Percentiles rank a stretch among this genome's conserved stretches.
phyloP scores from a whole-genome alignment of 2,797 vertebrate species.

The Chelon auratus region DNA sequence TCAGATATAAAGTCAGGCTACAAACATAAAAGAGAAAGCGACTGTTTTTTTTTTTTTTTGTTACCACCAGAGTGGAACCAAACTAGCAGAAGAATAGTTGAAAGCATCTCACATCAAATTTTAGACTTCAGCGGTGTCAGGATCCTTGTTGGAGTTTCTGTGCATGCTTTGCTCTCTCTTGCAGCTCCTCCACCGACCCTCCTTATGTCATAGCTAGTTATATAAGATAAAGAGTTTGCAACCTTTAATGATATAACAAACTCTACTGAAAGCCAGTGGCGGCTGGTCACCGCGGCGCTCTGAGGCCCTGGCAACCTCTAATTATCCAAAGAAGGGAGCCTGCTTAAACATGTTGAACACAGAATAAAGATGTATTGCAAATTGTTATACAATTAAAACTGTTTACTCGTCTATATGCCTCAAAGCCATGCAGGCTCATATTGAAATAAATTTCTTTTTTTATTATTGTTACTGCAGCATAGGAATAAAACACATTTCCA shows the following conservation, averaged over 20 bases:
- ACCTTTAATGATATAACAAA: constrained; percentile 26
- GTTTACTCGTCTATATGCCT: neutral
- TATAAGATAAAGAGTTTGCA: constrained; percentile 23
- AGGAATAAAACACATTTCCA: neutral
- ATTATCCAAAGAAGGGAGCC: neutral
- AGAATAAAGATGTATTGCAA: neutral
- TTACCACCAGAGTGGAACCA: constrained; percentile 30
- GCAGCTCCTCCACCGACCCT: constrained; percentile 18
- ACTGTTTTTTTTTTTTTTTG: constrained; percentile 12
- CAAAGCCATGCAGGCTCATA: neutral
- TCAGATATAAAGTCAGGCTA: constrained; percentile 24
- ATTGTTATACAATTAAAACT: neutral
- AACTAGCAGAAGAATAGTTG: constrained; percentile 27
- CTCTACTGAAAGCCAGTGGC: neutral
- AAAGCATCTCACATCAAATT: constrained; percentile 41
- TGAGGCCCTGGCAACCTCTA: constrained; percentile 6
- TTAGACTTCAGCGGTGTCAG: constrained; percentile 22
- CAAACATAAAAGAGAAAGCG: constrained; percentile 21
- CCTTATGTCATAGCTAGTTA: constrained; percentile 17
- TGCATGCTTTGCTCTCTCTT: constrained; percentile 25
- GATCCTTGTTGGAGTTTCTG: constrained; percentile 39
- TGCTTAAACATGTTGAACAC: constrained; percentile 3
- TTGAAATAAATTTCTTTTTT: neutral
- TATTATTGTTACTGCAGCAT: neutral
- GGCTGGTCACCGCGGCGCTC: neutral